A percentile compares a stretch with the other conserved stretches of the same genome.
Conservation (phyloP, 92 coral and sea anemone species). For the Ricordea florida region DNA sequence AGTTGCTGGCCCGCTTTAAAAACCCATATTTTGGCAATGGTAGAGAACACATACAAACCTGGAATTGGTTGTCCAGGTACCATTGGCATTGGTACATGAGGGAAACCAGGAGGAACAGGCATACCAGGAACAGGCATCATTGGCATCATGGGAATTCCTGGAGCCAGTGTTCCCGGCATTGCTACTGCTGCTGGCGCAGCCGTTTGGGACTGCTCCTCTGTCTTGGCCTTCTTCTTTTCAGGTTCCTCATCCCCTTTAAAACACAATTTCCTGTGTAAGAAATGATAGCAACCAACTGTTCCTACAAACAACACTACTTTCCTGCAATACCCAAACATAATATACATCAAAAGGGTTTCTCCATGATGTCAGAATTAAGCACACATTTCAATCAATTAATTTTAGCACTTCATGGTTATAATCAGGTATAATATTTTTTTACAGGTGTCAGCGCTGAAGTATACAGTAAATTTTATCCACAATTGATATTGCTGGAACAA, state of each 20-base stretch:
- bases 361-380: too few species aligned
- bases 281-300: too few species aligned
- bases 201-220: slow-evolving; percentile 54
- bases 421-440: too few species aligned
- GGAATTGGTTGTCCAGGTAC: slow-evolving; percentile 77
- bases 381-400: too few species aligned
- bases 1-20: too few species aligned
- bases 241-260: slow-evolving; percentile 73
- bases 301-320: background rate
- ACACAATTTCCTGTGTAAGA: background rate
- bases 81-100: slow-evolving; percentile 64
- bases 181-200: slow-evolving; percentile 38
- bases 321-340: too few species aligned
- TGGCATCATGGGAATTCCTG: slow-evolving; percentile 82
- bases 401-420: too few species aligned
- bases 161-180: slow-evolving; percentile 23
- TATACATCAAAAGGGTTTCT: too few species aligned
- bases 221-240: slow-evolving; percentile 79
- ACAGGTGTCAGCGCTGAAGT: too few species aligned
- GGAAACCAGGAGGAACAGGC: slow-evolving; percentile 85
- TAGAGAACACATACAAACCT: slow-evolving; percentile 36
- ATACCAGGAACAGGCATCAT: slow-evolving; percentile 94
- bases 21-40: background rate
- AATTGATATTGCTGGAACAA: too few species aligned
- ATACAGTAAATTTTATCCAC: too few species aligned